A percentile compares a stretch with the other conserved stretches of the same genome.
Evolutionary conservation across 2,113 vertebrate species (phyloP).

Genomic region (Pantherophis guttatus): DNA sequence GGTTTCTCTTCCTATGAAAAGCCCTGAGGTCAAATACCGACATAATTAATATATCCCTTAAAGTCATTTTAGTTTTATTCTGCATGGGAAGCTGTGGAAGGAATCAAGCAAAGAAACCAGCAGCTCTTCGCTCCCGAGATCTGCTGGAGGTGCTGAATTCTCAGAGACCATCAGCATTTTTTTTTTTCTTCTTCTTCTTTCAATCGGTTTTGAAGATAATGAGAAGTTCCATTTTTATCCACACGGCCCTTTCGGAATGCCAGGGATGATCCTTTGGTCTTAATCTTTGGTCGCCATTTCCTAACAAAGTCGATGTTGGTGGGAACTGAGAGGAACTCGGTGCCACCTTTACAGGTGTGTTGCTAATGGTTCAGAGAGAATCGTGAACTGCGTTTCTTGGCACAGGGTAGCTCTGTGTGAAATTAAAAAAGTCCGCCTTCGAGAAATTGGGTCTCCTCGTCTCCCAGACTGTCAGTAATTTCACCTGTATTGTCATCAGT

Average conservation of each 20-base stretch:
- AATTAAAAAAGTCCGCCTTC: not conserved
- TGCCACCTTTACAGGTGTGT: not conserved
- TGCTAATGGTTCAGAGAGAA: conserved; percentile 12
- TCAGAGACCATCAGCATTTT: not conserved
- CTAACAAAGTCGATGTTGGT: not conserved
- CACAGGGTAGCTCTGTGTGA: not conserved
- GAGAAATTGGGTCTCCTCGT: conserved; percentile 11
- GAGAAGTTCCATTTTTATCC: not conserved
- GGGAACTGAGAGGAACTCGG: not conserved
- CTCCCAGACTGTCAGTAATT: conserved; percentile 28
- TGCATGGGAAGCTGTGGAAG: not conserved
- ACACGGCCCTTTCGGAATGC: not conserved
- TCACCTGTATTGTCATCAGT: conserved; percentile 22
- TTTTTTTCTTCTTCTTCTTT: not conserved
- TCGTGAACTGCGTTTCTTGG: conserved; percentile 25
- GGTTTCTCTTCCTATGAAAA: not conserved
- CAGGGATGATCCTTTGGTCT: not conserved
- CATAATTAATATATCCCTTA: conserved; percentile 9
- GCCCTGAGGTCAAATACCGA: not conserved
- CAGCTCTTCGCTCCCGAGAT: not conserved
- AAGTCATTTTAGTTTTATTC: conserved; percentile 12
- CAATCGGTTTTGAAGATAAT: conserved; percentile 1
- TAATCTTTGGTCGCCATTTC: not conserved
- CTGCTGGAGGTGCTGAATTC: not conserved
- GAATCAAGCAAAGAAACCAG: rapidly evolving